phyloP scores from a whole-genome alignment of 2,797 vertebrate species.

The Vespertilio murinus region DNA sequence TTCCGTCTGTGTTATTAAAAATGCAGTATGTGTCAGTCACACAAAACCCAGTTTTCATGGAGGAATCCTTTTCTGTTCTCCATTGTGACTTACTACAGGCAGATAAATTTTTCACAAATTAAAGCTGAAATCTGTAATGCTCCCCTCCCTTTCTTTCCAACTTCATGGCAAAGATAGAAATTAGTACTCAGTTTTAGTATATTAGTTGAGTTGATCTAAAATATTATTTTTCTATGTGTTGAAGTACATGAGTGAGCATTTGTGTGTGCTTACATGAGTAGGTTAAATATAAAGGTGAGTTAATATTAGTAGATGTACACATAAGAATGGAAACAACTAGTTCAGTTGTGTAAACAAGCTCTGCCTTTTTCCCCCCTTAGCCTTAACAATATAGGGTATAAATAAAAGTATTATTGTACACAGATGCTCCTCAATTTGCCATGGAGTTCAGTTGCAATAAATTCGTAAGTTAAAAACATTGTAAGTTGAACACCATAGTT shows the following conservation, averaged over 20 bases:
- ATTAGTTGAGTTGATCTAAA: background rate
- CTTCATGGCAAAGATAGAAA: conserved; percentile 37
- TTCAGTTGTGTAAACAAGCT: background rate
- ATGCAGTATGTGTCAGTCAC: conserved; percentile 74
- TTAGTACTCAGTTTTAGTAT: background rate
- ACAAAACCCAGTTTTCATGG: conserved; percentile 51
- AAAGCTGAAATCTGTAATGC: conserved; percentile 31
- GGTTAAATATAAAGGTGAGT: background rate
- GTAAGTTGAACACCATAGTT: background rate
- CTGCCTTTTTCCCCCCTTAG: background rate
- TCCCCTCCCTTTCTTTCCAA: background rate
- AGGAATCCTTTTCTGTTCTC: conserved; percentile 37
- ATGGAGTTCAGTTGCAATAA: background rate
- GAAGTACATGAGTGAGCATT: background rate
- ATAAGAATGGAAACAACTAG: background rate
- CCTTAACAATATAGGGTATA: background rate
- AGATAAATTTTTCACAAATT: conserved; percentile 55
- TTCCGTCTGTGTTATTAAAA: conserved; percentile 75
- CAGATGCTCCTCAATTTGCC: background rate
- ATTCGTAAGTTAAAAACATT: no score
- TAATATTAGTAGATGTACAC: background rate
- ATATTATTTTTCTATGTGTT: background rate
- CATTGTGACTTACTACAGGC: conserved; percentile 18
- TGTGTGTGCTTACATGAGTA: background rate
- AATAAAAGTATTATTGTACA: background rate